A percentile compares a stretch with the other conserved stretches of the same genome.
Evolutionary conservation across 2,888 invertebrate species (phyloP).

Genomic region (Dasypolia templi): DNA sequence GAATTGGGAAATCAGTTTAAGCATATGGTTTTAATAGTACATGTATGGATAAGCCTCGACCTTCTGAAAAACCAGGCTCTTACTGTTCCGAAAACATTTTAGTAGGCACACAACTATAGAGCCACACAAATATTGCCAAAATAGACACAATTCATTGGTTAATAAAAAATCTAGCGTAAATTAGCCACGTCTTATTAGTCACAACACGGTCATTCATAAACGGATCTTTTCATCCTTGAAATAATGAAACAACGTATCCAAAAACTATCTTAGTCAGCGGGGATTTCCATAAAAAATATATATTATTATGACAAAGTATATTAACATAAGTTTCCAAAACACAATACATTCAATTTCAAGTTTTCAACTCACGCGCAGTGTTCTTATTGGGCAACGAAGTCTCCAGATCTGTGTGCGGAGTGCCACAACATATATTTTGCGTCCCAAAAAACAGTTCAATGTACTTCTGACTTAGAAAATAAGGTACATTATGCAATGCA

Average conservation of each 20-base stretch:
- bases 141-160: slow-evolving; percentile 46
- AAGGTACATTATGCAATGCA: slow-evolving; percentile 52
- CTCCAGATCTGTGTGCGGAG: slow-evolving; percentile 78
- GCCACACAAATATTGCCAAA: background rate
- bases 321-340: slow-evolving; percentile 81
- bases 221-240: slow-evolving; percentile 62
- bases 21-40: background rate
- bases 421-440: slow-evolving; percentile 59
- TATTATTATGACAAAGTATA: slow-evolving; percentile 76
- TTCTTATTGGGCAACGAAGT: slow-evolving; percentile 82
- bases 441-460: slow-evolving; percentile 8
- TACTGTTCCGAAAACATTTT: background rate
- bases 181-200: slow-evolving; percentile 52
- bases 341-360: slow-evolving; percentile 80
- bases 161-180: slow-evolving; percentile 32
- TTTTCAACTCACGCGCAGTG: slow-evolving; percentile 85
- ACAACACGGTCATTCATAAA: slow-evolving; percentile 39
- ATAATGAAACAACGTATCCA: slow-evolving; percentile 54
- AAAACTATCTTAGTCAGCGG: slow-evolving; percentile 72
- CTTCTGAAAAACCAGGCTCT: slow-evolving; percentile 7
- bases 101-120: background rate
- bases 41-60: background rate
- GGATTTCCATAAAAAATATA: slow-evolving; percentile 76
- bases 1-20: no score
- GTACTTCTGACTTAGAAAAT: background rate